A percentile compares a stretch with the other conserved stretches of the same genome.
Conservation (phyloP, 2,797 vertebrate species). For the Coilia nasus region DNA sequence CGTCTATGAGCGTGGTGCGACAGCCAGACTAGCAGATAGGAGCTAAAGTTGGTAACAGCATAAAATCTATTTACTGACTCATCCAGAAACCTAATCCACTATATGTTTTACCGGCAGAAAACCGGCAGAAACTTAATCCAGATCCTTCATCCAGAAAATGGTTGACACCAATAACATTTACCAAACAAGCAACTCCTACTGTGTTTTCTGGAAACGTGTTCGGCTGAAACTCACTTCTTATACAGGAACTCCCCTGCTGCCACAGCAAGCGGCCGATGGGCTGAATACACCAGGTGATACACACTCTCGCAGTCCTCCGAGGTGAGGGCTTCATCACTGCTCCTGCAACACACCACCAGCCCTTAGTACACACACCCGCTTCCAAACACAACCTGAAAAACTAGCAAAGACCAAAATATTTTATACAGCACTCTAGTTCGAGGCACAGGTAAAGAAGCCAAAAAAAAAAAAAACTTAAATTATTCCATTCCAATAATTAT, state of each 20-base stretch:
- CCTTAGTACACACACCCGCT: neutral
- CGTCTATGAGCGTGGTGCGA: too few species aligned
- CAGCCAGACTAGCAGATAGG: neutral
- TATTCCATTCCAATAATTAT: neutral
- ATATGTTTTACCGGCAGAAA: too few species aligned
- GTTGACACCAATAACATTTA: neutral
- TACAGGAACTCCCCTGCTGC: slow-evolving; percentile 88
- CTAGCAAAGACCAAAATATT: neutral
- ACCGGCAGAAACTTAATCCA: too few species aligned
- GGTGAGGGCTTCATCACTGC: slow-evolving; percentile 87
- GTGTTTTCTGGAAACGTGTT: neutral
- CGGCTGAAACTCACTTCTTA: slow-evolving; percentile 79
- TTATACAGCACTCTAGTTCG: neutral
- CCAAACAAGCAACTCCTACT: neutral
- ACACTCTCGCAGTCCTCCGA: slow-evolving; percentile 91
- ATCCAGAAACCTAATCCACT: neutral
- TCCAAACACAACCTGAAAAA: slow-evolving; percentile 29
- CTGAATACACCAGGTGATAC: slow-evolving; percentile 89
- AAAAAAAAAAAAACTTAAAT: neutral
- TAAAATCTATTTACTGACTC: neutral
- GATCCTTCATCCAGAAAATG: too few species aligned
- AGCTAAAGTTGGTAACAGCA: neutral
- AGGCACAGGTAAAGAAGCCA: neutral
- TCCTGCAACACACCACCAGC: slow-evolving; percentile 64
- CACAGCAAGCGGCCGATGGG: slow-evolving; percentile 85